Percentiles rank a stretch among this genome's conserved stretches.
Evolutionary conservation across 2,113 vertebrate species (phyloP).

Genomic region (Cepphus grylle): DNA sequence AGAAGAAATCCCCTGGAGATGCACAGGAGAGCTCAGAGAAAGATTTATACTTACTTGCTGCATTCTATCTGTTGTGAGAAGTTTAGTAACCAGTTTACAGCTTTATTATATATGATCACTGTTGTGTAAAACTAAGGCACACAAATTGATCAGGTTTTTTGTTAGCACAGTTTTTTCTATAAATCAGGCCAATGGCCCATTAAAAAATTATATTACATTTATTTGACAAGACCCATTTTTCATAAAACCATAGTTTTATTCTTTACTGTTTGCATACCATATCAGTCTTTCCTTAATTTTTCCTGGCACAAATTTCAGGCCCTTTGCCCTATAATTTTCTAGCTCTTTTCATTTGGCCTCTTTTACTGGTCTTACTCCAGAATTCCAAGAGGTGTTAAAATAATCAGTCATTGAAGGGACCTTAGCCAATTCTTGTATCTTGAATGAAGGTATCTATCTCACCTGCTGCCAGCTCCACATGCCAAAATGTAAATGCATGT

Average conservation of each 20-base stretch:
- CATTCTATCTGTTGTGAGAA: not conserved
- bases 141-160: not conserved
- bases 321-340: not conserved
- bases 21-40: not conserved
- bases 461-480: not conserved
- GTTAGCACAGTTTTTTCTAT: not conserved
- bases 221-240: not conserved
- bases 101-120: not conserved
- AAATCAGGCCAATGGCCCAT: not conserved
- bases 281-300: not conserved
- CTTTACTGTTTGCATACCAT: not conserved
- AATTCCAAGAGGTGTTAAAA: not conserved
- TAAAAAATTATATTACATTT: not conserved
- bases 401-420: not conserved
- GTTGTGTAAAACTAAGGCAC: not conserved
- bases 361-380: not conserved
- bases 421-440: not conserved
- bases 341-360: not conserved
- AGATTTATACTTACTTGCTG: not conserved
- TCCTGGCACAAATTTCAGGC: not conserved
- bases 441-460: not conserved
- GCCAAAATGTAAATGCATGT: not conserved
- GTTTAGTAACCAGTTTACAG: not conserved
- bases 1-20: not conserved
- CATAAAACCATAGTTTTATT: not conserved